Evolutionary conservation across 2,888 invertebrate species (phyloP), one percentile per base, ranked within the genome.

Genomic region (Agriotes lineatus): DNA sequence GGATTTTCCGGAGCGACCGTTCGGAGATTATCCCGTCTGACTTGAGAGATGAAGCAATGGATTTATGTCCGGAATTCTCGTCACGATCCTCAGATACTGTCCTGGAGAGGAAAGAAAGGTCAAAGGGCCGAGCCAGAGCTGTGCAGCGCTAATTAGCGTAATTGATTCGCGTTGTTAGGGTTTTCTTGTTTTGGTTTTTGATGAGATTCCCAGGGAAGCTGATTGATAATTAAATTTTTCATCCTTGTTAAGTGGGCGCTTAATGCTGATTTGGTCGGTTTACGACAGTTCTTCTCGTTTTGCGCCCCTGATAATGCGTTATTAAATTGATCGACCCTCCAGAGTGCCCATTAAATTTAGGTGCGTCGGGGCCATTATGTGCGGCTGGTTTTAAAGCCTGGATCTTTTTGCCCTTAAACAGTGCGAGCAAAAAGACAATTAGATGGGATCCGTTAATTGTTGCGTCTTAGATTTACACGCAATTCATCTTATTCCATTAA

Each of bases 21-120:
- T 14, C 12, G 12, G 39, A 56, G 56, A 56, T 56, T 56, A 56
- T 56, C 37, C 56, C 19, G 39, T 56, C 56, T 19, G 39, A 35
- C 56, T 39, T 4, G 12, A 22, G 56, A 39, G 39, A 56, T 56
- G 56, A 56, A 56, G 56, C 56, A 18, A 14, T 18, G 56, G 56
- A 56, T 56, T 56, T 56, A 56, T 56, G 37, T 56, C 33, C 10
- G 56, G 37, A 56, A 56, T 39, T 56, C 39, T 19, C 22, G 56
- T 56, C 56, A 56, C 56, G 56, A 56, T 39, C 39, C 14, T 22
- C 19, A 4, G 19, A 56, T 39, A 56, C 19, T 56, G 56, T 56
- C 56, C 56, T 56, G n/a, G 20, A 56, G 20, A 35, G 56, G 39
- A 19, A 56, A 37, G 37, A 56, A 56, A 56, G 56, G 56, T 39